Conservation (phyloP, 37 sponge, comb jelly and placozoan species). For the Halichondria panicea region DNA sequence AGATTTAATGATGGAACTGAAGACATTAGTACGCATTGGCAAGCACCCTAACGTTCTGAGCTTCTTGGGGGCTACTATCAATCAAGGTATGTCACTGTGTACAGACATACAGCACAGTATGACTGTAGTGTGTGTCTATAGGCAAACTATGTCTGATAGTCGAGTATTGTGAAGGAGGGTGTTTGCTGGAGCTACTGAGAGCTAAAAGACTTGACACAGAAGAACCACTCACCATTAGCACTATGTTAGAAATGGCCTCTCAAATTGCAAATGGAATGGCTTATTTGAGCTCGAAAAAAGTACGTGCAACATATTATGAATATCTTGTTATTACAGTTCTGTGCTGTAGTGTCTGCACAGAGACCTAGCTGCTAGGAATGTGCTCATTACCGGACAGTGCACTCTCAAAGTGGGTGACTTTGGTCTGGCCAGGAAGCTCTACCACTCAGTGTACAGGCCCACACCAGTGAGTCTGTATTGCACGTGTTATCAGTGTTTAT, state of each 20-base stretch:
- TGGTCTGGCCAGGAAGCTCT: conserved; percentile 53
- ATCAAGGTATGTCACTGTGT: conserved; percentile 7
- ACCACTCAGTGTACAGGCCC: conserved; percentile 28
- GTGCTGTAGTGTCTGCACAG: conserved; percentile 43
- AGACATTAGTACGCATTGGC: conserved; percentile 45
- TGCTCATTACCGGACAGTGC: conserved; percentile 26
- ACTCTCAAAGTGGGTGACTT: conserved; percentile 56
- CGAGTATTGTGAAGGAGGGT: conserved; percentile 41
- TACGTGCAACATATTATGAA: conserved; percentile 10
- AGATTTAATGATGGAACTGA: conserved; percentile 48
- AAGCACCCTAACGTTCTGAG: conserved; percentile 43
- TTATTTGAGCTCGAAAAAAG: conserved; percentile 22
- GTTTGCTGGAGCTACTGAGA: conserved; percentile 38
- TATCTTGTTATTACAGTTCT: neutral
- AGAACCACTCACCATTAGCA: conserved; percentile 1
- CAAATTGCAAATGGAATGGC: conserved; percentile 56
- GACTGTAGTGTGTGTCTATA: neutral
- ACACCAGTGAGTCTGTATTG: conserved; percentile 16
- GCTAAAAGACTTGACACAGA: conserved; percentile 24
- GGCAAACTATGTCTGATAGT: conserved; percentile 39
- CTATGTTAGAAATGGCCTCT: conserved; percentile 24
- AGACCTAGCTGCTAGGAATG: conserved; percentile 65
- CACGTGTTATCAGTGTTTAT: neutral
- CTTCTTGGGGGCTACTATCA: conserved; percentile 31
- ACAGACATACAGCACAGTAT: neutral